Evolutionary conservation across 2,797 vertebrate species (phyloP).

Genomic region (Sebastes iracundus): DNA sequence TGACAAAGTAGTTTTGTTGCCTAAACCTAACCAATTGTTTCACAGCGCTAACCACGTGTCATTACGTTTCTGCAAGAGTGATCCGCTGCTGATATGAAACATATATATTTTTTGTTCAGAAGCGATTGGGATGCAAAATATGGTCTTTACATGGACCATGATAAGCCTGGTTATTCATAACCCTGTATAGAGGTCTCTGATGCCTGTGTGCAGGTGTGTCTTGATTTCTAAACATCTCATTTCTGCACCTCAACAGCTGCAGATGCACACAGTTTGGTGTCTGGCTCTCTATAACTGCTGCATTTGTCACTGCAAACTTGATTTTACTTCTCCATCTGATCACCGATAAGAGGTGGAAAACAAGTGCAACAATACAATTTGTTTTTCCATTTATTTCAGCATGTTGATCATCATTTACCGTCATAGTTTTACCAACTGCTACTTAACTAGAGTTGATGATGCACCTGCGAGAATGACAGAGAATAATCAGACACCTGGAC

Average conservation of each 20-base stretch:
- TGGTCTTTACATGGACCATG: not conserved
- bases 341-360: not conserved
- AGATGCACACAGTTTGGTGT: not conserved
- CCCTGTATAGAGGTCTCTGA: not conserved
- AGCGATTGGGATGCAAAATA: not conserved
- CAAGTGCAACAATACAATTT: not conserved
- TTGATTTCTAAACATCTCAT: not conserved
- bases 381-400: not conserved
- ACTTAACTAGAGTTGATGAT: not conserved
- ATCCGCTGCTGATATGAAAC: not conserved
- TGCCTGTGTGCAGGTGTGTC: not conserved
- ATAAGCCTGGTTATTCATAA: not conserved
- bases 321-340: not conserved
- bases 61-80: no score
- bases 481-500: not conserved
- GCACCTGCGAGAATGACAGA: not conserved
- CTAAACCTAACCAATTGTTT: not conserved
- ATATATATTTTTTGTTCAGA: not conserved
- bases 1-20: not conserved
- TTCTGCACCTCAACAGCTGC: not conserved
- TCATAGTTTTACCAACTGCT: not conserved
- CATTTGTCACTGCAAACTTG: not conserved
- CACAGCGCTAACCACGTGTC: not conserved
- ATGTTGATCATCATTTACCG: not conserved
- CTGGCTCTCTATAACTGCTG: not conserved